phyloP scores from a whole-genome alignment of 2,797 vertebrate genomes.

The Artibeus lituratus region DNA sequence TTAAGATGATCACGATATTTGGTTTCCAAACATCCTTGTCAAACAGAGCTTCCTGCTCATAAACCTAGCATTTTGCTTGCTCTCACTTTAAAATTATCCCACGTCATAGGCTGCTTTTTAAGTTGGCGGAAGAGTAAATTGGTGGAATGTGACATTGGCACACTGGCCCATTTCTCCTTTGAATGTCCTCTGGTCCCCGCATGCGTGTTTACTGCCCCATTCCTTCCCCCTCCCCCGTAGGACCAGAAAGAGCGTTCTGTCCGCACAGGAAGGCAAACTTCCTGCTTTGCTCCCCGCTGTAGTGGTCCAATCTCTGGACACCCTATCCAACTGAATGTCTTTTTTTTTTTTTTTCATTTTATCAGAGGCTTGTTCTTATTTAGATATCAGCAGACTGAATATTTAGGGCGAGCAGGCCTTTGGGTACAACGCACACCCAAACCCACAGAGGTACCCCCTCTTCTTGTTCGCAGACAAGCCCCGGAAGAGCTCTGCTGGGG shows the following conservation, averaged over 20 bases:
- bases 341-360: neutral
- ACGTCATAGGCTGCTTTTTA: neutral
- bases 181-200: neutral
- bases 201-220: neutral
- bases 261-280: neutral
- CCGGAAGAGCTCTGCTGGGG: neutral
- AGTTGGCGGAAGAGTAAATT: neutral
- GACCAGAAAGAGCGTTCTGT: neutral
- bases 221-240: neutral
- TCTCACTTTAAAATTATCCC: neutral
- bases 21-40: neutral
- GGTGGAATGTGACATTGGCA: neutral
- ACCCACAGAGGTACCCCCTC: neutral
- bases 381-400: neutral
- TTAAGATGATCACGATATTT: neutral
- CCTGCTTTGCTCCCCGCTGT: neutral
- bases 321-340: neutral
- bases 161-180: neutral
- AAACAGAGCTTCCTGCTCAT: neutral
- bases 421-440: neutral
- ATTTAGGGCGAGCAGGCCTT: neutral
- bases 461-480: neutral
- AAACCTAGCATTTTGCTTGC: neutral
- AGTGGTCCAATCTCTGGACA: neutral
- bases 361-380: neutral